Evolutionary conservation across 2,113 vertebrate species (phyloP).

Genomic region (Rhinoptilus africanus): DNA sequence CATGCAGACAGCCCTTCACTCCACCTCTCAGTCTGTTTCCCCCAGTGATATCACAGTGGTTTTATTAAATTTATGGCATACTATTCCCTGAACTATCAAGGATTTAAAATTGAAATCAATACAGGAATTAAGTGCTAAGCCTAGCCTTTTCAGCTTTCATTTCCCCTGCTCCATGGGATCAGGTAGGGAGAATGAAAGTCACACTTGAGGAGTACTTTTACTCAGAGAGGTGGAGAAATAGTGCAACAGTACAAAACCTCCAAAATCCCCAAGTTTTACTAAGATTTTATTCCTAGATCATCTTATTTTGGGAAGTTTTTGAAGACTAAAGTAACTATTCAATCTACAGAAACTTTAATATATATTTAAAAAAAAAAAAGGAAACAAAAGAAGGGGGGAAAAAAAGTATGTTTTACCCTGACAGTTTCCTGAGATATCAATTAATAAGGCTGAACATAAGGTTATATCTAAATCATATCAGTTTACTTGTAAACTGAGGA

Average conservation of each 20-base stretch:
- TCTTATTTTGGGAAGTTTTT: background rate
- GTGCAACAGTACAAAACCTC: background rate
- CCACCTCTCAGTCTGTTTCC: background rate
- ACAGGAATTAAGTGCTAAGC: background rate
- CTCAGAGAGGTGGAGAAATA: background rate
- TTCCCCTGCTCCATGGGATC: background rate
- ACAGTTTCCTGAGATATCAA: background rate
- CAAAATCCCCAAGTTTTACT: background rate
- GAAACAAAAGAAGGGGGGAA: accelerated
- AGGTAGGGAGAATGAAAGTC: background rate
- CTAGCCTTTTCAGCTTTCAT: background rate
- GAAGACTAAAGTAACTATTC: background rate
- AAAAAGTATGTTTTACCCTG: background rate
- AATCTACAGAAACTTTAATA: background rate
- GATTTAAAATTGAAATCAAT: slow-evolving; percentile 1
- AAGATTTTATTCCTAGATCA: background rate
- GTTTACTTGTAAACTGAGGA: background rate
- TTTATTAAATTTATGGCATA: slow-evolving; percentile 3
- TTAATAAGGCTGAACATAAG: background rate
- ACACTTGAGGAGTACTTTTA: background rate
- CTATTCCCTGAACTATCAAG: background rate
- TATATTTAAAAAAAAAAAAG: background rate
- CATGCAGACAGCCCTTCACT: background rate
- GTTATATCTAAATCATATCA: background rate
- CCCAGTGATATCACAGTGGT: background rate